These are phyloP conservation scores for Athene noctua DNA, from an alignment of 2,113 vertebrate species.

Conservation along the genomic window DNA sequence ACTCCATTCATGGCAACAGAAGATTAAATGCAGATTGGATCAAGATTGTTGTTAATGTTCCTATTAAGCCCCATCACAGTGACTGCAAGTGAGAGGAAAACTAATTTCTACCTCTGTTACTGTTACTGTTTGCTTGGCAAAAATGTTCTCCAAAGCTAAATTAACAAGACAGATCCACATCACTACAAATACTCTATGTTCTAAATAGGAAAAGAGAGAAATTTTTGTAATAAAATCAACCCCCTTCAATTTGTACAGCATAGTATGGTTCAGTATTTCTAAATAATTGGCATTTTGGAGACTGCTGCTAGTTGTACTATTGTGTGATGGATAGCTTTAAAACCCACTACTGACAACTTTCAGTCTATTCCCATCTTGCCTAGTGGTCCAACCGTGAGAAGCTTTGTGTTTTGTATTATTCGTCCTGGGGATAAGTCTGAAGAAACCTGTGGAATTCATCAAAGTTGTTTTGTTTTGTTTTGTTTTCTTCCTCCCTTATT, in stretches of 20 bases:
- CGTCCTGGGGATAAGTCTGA: background rate
- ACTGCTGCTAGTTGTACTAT: background rate
- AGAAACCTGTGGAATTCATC: background rate
- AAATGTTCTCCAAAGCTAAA: background rate
- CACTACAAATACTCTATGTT: background rate
- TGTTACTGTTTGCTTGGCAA: background rate
- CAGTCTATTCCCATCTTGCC: background rate
- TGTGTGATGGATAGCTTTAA: background rate
- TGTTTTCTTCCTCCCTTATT: background rate
- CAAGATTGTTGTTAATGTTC: background rate
- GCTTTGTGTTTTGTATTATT: background rate
- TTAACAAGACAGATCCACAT: background rate
- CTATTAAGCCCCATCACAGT: background rate
- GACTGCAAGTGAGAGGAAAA: background rate
- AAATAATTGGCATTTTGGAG: constrained; percentile 8
- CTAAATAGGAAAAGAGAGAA: background rate
- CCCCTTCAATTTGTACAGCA: background rate
- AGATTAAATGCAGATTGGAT: background rate
- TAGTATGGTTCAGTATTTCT: background rate
- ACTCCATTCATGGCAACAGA: background rate
- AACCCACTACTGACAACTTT: background rate
- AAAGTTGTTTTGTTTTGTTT: background rate
- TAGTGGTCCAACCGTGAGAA: background rate
- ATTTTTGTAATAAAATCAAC: background rate
- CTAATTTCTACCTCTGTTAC: background rate